Evolutionary conservation across 2,797 vertebrate species (phyloP), one percentile per base, ranked within the genome.

Genomic region (Trematomus bernacchii): DNA sequence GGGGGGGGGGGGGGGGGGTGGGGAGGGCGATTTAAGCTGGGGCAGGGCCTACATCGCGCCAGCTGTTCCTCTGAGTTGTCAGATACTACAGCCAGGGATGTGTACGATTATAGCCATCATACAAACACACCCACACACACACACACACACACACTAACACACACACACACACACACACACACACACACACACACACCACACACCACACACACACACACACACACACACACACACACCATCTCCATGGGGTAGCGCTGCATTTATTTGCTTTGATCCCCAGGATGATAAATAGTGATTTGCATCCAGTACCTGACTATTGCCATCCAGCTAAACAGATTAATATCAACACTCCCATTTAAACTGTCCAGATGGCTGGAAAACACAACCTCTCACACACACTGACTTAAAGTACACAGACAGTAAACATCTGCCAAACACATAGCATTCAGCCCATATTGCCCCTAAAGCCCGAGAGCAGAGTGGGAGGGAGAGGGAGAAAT

Each of bases 291-390:
- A 87, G 85, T 74, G 83, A 85, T 91, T 93, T 92, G 91, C 80
- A 87, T 92, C 84, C 51, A 91, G 89, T 82, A 89, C 78, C 71
- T 73, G 67, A 69, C 86, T 88, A 85, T 88, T 80, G 82, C 89
- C 82, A 84, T 92, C 88, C 89, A 90, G 88, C 92, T 95, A 94
- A 95, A 95, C 91, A 95, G 93, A 95, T 95, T 94, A 95, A 94
- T 94, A 94, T 94, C 92, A 95, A 94, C 93, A 93, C 94, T 92
- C 89, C 81, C 87, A 78, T 93, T 86, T 91, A 92, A 92, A 93
- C 90, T 73, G 90, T 92, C 92, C 94, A 95, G 94, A 95, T 95
- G 94, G 93, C 91, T 87, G 53, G 54, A 89, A 87, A 88, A 88
- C 84, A 87, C 78, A 82, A 53, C 77, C 66, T 78, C 80, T 33